Percentiles rank a stretch among this genome's conserved stretches.
Evolutionary conservation across 2,888 invertebrate genomes (phyloP).

Genomic region (Harpalus rubripes): DNA sequence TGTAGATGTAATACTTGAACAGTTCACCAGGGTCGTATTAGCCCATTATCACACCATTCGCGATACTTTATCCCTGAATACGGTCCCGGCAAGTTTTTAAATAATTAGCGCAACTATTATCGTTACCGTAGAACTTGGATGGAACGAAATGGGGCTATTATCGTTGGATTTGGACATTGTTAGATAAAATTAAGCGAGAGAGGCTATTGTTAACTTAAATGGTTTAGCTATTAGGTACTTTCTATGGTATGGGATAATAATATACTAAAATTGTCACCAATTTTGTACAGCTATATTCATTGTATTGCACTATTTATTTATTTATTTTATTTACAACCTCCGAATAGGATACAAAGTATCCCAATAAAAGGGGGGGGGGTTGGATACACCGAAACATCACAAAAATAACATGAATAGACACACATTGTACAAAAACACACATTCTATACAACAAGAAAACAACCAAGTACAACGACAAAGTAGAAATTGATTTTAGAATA

Average conservation of each 20-base stretch:
- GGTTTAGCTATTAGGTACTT: background rate
- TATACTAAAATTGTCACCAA: background rate
- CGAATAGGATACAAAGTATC: no score
- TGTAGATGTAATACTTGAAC: conserved; percentile 56
- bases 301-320: no score
- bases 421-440: no score
- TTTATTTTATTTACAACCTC: no score
- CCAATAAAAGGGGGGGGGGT: no score
- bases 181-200: conserved; percentile 2
- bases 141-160: background rate
- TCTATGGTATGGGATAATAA: background rate
- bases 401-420: no score
- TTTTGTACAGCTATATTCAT: no score
- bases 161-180: background rate
- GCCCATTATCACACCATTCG: conserved; percentile 40
- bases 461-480: no score
- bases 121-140: conserved; percentile 7
- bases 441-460: no score
- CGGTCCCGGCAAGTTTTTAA: conserved; percentile 21
- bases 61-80: conserved; percentile 37
- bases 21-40: conserved; percentile 37
- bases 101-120: conserved; percentile 49
- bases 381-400: no score
- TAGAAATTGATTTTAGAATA: no score
- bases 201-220: background rate